Evolutionary conservation across 1,140 invertebrate species (phyloP).

Genomic region (Battus philenor): DNA sequence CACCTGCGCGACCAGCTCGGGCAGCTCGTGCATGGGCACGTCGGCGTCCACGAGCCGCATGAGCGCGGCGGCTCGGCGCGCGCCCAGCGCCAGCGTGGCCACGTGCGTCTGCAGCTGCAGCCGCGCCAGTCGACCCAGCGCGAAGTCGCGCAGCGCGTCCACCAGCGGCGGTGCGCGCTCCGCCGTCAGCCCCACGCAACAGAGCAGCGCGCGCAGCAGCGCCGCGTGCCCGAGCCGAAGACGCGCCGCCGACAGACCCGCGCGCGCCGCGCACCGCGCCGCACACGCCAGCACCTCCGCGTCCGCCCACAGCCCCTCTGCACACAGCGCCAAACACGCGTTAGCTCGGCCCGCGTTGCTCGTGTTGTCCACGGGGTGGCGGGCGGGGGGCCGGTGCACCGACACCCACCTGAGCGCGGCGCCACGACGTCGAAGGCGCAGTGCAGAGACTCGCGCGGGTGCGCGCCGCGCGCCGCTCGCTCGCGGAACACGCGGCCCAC

Average conservation of each 20-base stretch:
- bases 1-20: constrained; percentile 78
- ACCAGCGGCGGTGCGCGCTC: constrained; percentile 80
- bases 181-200: constrained; percentile 86
- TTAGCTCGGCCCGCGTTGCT: background rate
- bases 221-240: constrained; percentile 90
- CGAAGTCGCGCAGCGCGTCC: constrained; percentile 56
- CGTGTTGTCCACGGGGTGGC: too few relatives aligned
- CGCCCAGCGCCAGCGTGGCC: constrained; percentile 81
- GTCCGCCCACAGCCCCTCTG: constrained; percentile 85
- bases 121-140: constrained; percentile 79
- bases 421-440: constrained; percentile 96
- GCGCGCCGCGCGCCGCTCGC: constrained; percentile 87
- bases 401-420: constrained; percentile 76
- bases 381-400: background rate
- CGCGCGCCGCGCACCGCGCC: constrained; percentile 37
- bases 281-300: constrained; percentile 82
- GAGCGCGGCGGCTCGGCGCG: constrained; percentile 82
- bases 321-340: too few relatives aligned
- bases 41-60: constrained; percentile 85
- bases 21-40: constrained; percentile 80
- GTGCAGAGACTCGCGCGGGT: constrained; percentile 92
- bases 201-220: constrained; percentile 85
- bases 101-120: constrained; percentile 85
- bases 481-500: constrained; percentile 92
- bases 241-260: constrained; percentile 79